Conservation (phyloP, 2,797 vertebrate species). For the Enteromius mattozi region DNA sequence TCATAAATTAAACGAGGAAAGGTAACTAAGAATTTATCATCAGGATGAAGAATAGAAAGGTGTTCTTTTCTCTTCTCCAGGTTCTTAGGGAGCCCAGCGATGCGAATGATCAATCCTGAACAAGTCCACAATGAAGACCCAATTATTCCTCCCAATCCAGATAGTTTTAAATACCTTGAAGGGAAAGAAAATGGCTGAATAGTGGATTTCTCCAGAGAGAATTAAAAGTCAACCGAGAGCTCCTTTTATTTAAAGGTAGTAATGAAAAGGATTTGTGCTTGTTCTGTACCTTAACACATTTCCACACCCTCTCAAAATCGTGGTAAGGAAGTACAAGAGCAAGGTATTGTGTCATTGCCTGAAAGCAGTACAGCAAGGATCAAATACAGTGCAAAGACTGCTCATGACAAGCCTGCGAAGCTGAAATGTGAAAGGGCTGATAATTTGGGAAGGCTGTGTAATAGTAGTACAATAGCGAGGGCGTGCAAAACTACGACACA, state of each 20-base stretch:
- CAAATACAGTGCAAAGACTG: slow-evolving; percentile 13
- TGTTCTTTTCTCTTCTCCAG: slow-evolving; percentile 60
- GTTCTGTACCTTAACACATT: slow-evolving; percentile 35
- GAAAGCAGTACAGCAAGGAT: slow-evolving; percentile 4
- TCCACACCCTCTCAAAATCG: neutral
- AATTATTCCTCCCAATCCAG: slow-evolving; percentile 72
- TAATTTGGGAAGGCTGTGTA: slow-evolving; percentile 3
- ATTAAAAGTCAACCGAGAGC: slow-evolving; percentile 73
- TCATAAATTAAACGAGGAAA: slow-evolving; percentile 81
- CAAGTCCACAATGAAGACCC: slow-evolving; percentile 68
- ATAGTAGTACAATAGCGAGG: slow-evolving; percentile 4
- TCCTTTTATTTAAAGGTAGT: slow-evolving; percentile 60
- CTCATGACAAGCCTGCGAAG: neutral
- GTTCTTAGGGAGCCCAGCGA: slow-evolving; percentile 66
- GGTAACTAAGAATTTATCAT: slow-evolving; percentile 82
- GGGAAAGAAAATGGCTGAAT: slow-evolving; percentile 72
- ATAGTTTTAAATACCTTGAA: slow-evolving; percentile 64
- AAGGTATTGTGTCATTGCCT: slow-evolving; percentile 3
- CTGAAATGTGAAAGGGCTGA: slow-evolving; percentile 7
- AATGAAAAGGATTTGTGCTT: slow-evolving; percentile 28
- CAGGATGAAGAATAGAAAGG: slow-evolving; percentile 65
- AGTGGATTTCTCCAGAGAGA: slow-evolving; percentile 64
- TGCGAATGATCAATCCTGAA: slow-evolving; percentile 73
- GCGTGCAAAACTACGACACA: neutral
- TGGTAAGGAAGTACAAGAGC: slow-evolving; percentile 1